Evolutionary conservation across 92 coral and sea anemone genomes (phyloP), one percentile per base, ranked within the genome.

Genomic region (Zoanthus gigantus): DNA sequence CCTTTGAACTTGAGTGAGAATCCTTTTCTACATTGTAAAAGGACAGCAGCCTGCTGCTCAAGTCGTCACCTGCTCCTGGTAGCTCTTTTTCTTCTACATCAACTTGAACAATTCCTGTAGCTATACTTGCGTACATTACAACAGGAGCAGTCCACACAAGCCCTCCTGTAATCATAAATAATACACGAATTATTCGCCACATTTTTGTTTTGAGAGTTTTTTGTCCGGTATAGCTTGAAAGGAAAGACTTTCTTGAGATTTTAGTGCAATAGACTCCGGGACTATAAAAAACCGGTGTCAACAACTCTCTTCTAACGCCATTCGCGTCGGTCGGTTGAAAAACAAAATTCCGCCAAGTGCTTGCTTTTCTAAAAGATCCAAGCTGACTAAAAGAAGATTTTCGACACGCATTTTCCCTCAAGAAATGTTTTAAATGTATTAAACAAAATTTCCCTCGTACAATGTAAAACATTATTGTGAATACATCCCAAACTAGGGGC

Each of bases 131-230:
- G 65, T 94, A 94, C 48, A 90, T 71, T 5, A 87, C 11, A n/a
- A 79, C 89, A 11, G 92, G 94, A 2, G 93, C 87, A 0, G 82
- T 47, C 98, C 98, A 94, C 4, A 92, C 94, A 0, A 87, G 50
- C 4, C 95, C 98, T 9, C 98, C 98, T 7, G 95, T 94, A 16
- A 92, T 57, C 72, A 91, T 10, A 31, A 92, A 92, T 13, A 92
- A 14, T 63, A 90, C 90, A 10, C 94, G 91, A 63, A 90, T 28
- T 68, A 92, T 60, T 30, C 92, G 90, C 98, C 94, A 92, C 48
- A 94, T 53, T 34, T 81, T 85, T n/a, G 78, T 87, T 18, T 84
- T 89, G 12, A 89, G 42, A 3, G 76, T 72, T 44, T 83, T 80
- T 58, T 73, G 78, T 53, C 78, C 34, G 47, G 78, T 18, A 31